Conservation (phyloP, 2,888 invertebrate genomes). For the Hypena proboscidalis region DNA sequence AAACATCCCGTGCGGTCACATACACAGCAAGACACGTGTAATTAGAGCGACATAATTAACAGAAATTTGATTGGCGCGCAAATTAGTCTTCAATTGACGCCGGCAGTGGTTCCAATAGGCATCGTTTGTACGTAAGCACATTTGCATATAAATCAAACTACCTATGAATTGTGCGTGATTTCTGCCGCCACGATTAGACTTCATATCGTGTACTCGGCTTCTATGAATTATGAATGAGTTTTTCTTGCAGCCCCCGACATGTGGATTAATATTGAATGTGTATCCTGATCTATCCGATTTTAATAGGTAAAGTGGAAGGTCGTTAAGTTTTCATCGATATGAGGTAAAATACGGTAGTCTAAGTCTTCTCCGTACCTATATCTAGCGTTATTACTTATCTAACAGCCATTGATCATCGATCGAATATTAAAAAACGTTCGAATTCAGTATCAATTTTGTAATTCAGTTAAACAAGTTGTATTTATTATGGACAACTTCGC, state of each 20-base stretch:
- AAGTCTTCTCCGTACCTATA: too few species aligned
- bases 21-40: conserved; percentile 44
- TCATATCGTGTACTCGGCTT: conserved; percentile 36
- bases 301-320: too few species aligned
- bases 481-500: too few species aligned
- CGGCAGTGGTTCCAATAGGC: conserved; percentile 62
- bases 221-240: conserved; percentile 38
- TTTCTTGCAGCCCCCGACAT: conserved; percentile 20
- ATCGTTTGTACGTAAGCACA: conserved; percentile 64
- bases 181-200: conserved; percentile 45
- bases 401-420: too few species aligned
- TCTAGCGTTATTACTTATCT: too few species aligned
- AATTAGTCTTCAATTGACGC: conserved; percentile 75
- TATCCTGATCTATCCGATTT: too few species aligned
- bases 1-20: conserved; percentile 15
- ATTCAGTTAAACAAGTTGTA: too few species aligned
- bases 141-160: conserved; percentile 71
- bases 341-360: too few species aligned
- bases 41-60: conserved; percentile 65
- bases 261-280: too few species aligned
- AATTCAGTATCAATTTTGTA: too few species aligned
- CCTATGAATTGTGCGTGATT: conserved; percentile 61
- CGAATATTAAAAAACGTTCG: too few species aligned
- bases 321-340: too few species aligned
- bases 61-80: conserved; percentile 73